Percentiles rank a stretch among this genome's conserved stretches.
phyloP scores from a whole-genome alignment of 2,888 invertebrate genomes.

The Ichneumoninae sp. region DNA sequence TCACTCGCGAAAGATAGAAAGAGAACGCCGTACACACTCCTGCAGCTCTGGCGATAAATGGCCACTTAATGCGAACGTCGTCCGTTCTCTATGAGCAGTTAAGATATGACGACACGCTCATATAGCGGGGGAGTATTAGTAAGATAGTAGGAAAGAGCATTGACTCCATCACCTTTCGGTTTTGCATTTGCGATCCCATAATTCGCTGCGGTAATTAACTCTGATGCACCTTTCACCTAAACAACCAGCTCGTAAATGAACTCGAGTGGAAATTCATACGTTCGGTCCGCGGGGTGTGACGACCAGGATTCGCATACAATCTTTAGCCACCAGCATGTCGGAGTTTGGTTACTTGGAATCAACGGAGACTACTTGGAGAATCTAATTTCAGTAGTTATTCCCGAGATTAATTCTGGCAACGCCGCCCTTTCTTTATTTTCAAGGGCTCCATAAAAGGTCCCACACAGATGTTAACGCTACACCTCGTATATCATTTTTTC shows the following conservation, averaged over 20 bases:
- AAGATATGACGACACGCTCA: slow-evolving; percentile 75
- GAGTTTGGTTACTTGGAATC: neutral
- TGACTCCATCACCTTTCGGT: slow-evolving; percentile 61
- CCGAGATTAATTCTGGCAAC: neutral
- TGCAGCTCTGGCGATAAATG: slow-evolving; percentile 68
- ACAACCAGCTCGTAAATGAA: slow-evolving; percentile 43
- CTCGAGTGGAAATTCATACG: neutral
- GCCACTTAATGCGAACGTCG: slow-evolving; percentile 69
- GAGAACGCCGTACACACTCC: slow-evolving; percentile 50
- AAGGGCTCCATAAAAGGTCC: neutral
- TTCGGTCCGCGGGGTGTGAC: neutral
- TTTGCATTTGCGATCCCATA: slow-evolving; percentile 51
- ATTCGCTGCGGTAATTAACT: slow-evolving; percentile 51
- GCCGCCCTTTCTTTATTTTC: neutral
- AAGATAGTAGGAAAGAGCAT: slow-evolving; percentile 56
- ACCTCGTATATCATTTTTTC: too few species aligned
- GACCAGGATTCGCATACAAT: neutral
- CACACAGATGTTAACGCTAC: too few species aligned
- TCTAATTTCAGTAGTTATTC: neutral
- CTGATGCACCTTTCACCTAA: slow-evolving; percentile 59
- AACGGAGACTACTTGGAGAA: neutral
- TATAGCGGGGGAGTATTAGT: slow-evolving; percentile 65
- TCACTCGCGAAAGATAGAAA: slow-evolving; percentile 46
- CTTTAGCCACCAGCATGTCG: neutral
- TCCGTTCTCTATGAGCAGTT: slow-evolving; percentile 71